Evolutionary conservation across 2,113 vertebrate species (phyloP), one percentile per base, ranked within the genome.

Genomic region (Calcarius ornatus): DNA sequence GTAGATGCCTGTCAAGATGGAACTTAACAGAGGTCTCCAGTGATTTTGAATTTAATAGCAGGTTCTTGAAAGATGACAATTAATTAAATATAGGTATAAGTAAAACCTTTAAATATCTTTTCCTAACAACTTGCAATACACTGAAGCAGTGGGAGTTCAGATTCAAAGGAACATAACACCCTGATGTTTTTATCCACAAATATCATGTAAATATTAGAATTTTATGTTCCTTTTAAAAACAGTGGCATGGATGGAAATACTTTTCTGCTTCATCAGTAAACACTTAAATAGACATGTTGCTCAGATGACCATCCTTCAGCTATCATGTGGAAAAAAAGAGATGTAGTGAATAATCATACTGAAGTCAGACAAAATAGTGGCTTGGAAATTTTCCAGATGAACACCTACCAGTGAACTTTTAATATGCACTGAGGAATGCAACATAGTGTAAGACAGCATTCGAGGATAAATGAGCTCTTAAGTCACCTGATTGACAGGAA

Each of bases 351-450:
- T 37, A 80, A 40, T 33, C 12, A 15, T 18, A 40, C 15, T 66
- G 65, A 45, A 61, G 47, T 53, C 69, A 90, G 80, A 72, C 17
- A 50, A 15, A 84, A 60, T 6, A 75, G 31, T 17, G 9, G 30
- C n/a, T 71, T 73, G 14, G 18, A 73, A 66, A 24, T 69, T 42
- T 86, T 79, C 59, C 50, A 72, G 20, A 51, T 37, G 70, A 88
- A 59, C 22, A 75, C 19, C 25, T 87, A 57, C 30, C 59, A 83
- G 3, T 11, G 43, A 72, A 68, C 40, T 23, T 75, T 15, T 30
- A 73, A 15, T 23, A 56, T 0, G 1, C 1, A 4, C 22, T 45
- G 20, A 76, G 28, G n/a, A 64, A 88, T 3, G 9, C 35, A 88
- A 38, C 35, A 65, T 30, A 54, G 33, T 23, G 9, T 12, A 53